These are phyloP conservation scores for Apomyelois bistriatella DNA, from an alignment of 2,888 invertebrate species.

Conservation along the genomic window DNA sequence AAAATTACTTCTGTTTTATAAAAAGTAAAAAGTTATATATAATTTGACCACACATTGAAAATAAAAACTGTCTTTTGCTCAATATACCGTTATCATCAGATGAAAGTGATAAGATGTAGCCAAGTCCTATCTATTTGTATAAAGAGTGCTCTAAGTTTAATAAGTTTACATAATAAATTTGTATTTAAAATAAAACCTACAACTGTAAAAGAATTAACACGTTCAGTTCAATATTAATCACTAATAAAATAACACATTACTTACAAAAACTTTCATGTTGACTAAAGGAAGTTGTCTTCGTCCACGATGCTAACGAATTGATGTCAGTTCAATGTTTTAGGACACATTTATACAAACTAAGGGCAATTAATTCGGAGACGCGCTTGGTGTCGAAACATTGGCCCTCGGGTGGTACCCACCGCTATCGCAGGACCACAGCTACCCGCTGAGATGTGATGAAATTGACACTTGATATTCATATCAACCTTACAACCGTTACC, in stretches of 20 bases:
- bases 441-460: not conserved
- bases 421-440: not conserved
- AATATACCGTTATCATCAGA: no score
- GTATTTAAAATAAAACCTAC: no score
- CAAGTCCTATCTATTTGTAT: no score
- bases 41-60: no score
- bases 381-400: slow-evolving; percentile 30
- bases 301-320: slow-evolving; percentile 23
- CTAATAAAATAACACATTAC: slow-evolving; percentile 25
- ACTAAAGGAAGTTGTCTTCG: not conserved
- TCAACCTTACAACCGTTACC: not conserved
- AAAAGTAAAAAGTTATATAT: no score
- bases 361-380: slow-evolving; percentile 23
- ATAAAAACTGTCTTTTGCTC: no score
- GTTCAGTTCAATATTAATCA: not conserved
- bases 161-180: no score
- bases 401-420: slow-evolving; percentile 9
- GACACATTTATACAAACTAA: slow-evolving; percentile 38
- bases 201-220: no score
- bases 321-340: slow-evolving; percentile 18
- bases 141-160: no score
- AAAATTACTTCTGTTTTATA: no score
- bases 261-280: slow-evolving; percentile 54
- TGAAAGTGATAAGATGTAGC: no score
- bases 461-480: not conserved